Conservation (phyloP, 2,888 invertebrate genomes). For the Gymnosoma rotundatum region DNA sequence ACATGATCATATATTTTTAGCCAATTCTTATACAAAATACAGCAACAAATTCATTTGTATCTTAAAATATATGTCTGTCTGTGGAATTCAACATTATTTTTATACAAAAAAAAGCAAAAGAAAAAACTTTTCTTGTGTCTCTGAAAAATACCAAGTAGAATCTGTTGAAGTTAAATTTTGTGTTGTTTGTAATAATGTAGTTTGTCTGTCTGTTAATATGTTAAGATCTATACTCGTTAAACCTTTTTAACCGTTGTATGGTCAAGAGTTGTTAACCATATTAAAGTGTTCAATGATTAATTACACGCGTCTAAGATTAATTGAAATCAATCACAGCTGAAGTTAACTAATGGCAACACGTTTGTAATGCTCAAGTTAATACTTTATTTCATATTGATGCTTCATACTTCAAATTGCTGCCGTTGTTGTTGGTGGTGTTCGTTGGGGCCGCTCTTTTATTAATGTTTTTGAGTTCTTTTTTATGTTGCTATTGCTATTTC, state of each 20-base stretch:
- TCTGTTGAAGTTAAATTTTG: slow-evolving; percentile 7
- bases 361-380: slow-evolving; percentile 77
- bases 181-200: slow-evolving; percentile 2
- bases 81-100: slow-evolving; percentile 60
- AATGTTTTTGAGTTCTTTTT: slow-evolving; percentile 25
- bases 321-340: slow-evolving; percentile 83
- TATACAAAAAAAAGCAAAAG: neutral
- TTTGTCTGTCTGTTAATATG: slow-evolving; percentile 40
- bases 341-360: slow-evolving; percentile 82
- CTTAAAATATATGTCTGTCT: slow-evolving; percentile 12
- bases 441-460: slow-evolving; percentile 18
- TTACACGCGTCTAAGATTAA: slow-evolving; percentile 82
- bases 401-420: slow-evolving; percentile 39
- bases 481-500: slow-evolving; percentile 26
- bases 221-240: slow-evolving; percentile 74
- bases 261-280: slow-evolving; percentile 82
- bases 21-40: neutral
- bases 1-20: slow-evolving; percentile 36
- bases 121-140: slow-evolving; percentile 2
- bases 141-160: slow-evolving; percentile 42
- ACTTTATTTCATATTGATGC: slow-evolving; percentile 65
- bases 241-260: slow-evolving; percentile 81
- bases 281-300: slow-evolving; percentile 83
- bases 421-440: slow-evolving; percentile 29
- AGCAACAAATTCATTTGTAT: slow-evolving; percentile 1